Evolutionary conservation across 2,797 vertebrate genomes (phyloP).

Genomic region (Hippopotamyrus pictus): DNA sequence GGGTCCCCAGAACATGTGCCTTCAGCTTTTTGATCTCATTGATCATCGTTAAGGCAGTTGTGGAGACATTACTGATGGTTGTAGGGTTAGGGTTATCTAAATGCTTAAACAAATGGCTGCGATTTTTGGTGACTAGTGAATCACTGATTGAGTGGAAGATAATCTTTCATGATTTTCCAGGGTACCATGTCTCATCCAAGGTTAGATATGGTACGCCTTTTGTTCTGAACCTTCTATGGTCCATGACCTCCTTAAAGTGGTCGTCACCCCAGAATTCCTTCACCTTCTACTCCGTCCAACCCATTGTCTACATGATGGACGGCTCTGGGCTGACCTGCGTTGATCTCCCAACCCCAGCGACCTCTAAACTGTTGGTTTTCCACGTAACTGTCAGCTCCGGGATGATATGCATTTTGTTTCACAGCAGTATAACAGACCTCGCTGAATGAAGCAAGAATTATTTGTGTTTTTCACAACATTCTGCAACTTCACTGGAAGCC

Average conservation of each 20-base stretch:
- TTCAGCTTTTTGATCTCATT: background rate
- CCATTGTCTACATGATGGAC: background rate
- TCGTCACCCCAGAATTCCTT: conserved; percentile 1
- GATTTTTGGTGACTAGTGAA: background rate
- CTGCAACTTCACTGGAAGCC: background rate
- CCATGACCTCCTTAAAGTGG: conserved; percentile 3
- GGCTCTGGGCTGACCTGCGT: conserved; percentile 1
- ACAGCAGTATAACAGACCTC: background rate
- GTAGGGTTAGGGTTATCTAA: background rate
- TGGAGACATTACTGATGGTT: background rate
- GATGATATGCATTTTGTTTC: background rate
- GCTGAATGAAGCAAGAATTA: background rate
- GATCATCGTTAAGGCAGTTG: background rate
- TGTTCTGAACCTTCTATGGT: background rate
- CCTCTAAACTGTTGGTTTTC: conserved; percentile 4
- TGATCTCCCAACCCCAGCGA: conserved; percentile 9
- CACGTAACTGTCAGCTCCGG: background rate
- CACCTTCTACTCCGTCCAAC: background rate
- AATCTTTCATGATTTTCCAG: background rate
- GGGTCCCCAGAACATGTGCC: background rate
- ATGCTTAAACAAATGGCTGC: background rate
- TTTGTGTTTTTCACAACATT: background rate
- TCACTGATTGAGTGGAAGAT: background rate
- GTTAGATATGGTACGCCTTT: background rate
- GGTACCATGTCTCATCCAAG: background rate